Conservation (phyloP, 2,797 vertebrate species). For the Pantherophis vulpinus region DNA sequence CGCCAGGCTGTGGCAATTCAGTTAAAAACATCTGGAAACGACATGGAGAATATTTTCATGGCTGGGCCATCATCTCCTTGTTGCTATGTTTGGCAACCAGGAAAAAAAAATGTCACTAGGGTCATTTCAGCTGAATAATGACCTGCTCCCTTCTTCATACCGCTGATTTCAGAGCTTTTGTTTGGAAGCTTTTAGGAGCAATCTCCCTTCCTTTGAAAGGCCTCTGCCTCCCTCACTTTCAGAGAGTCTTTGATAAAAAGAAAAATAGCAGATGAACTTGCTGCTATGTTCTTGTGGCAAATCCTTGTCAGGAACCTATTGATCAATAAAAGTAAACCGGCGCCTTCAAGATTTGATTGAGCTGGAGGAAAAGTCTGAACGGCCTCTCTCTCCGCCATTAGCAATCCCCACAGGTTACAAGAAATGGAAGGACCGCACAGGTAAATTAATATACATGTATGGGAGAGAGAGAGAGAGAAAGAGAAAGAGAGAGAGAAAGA, state of each 20-base stretch:
- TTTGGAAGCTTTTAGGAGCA: slow-evolving; percentile 57
- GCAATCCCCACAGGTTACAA: slow-evolving; percentile 71
- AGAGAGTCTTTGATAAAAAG: neutral
- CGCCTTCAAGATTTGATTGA: slow-evolving; percentile 73
- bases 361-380: slow-evolving; percentile 66
- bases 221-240: neutral
- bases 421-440: slow-evolving; percentile 70
- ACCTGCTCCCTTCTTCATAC: slow-evolving; percentile 8
- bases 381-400: slow-evolving; percentile 66
- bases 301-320: slow-evolving; percentile 66
- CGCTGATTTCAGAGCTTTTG: neutral
- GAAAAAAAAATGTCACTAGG: slow-evolving; percentile 46
- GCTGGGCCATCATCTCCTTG: slow-evolving; percentile 34
- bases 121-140: slow-evolving; percentile 58
- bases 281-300: slow-evolving; percentile 67
- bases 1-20: slow-evolving; percentile 46
- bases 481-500: slow-evolving; percentile 39
- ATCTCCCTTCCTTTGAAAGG: slow-evolving; percentile 34
- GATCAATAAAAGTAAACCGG: slow-evolving; percentile 72
- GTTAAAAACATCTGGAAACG: slow-evolving; percentile 58
- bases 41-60: slow-evolving; percentile 33
- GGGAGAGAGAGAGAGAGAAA: slow-evolving; percentile 47
- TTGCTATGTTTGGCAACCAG: slow-evolving; percentile 46
- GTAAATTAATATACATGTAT: slow-evolving; percentile 49
- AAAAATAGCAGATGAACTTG: slow-evolving; percentile 8